These are phyloP conservation scores for Chloroclystis v-ata DNA, from an alignment of 2,888 invertebrate genomes.

Conservation along the genomic window DNA sequence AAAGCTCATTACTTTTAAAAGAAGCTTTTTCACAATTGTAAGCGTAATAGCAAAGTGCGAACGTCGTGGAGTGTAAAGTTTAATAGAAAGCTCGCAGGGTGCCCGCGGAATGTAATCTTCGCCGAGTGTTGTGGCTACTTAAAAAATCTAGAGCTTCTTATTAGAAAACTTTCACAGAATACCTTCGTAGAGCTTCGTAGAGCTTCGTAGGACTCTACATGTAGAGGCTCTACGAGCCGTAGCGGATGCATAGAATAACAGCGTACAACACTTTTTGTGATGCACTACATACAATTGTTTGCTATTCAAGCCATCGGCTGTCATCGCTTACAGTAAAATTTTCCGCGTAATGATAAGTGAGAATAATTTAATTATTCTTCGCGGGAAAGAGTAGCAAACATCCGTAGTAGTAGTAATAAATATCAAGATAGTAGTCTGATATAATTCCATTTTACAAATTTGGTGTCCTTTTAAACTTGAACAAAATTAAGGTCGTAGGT, in stretches of 20 bases:
- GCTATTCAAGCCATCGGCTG: too few relatives aligned
- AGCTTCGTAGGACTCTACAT: neutral
- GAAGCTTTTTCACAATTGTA: conserved; percentile 8
- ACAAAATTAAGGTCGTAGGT: too few relatives aligned
- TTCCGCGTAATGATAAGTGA: too few relatives aligned
- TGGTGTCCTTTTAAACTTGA: too few relatives aligned
- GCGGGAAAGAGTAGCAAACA: too few relatives aligned
- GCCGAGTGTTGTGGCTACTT: conserved; percentile 9
- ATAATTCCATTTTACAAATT: too few relatives aligned
- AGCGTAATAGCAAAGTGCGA: conserved; percentile 31
- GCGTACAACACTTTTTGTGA: neutral
- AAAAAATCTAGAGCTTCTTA: neutral
- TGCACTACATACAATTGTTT: neutral
- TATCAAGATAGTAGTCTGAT: too few relatives aligned
- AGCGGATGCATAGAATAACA: neutral
- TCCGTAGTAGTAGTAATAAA: too few relatives aligned
- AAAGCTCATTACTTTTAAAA: conserved; percentile 9
- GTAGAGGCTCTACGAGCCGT: neutral
- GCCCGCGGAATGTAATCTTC: conserved; percentile 28
- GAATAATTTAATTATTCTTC: too few relatives aligned
- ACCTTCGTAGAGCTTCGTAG: neutral
- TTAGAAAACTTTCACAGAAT: neutral
- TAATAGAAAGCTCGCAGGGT: conserved; percentile 30
- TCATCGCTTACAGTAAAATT: too few relatives aligned
- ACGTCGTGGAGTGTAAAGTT: conserved; percentile 23